Evolutionary conservation across 2,797 vertebrate genomes (phyloP).

Genomic region (Emys orbicularis): DNA sequence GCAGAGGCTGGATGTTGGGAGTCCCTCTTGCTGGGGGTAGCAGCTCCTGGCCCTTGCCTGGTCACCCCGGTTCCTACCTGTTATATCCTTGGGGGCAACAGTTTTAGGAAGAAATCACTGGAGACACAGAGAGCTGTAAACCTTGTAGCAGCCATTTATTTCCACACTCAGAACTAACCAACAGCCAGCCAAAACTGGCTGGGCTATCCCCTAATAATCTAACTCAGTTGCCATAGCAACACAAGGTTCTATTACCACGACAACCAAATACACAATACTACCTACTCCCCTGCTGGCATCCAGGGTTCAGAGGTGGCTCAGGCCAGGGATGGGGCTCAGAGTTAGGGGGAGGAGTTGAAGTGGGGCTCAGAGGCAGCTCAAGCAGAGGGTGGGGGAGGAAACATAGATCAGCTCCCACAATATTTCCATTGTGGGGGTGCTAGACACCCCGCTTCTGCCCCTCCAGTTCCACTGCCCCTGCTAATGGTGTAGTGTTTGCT

Average conservation of each 20-base stretch:
- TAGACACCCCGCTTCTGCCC: too few species aligned
- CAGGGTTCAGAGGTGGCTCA: background rate
- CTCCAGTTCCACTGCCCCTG: background rate
- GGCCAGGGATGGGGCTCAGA: background rate
- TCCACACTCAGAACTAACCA: too few species aligned
- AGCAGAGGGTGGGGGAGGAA: background rate
- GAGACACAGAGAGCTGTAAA: too few species aligned
- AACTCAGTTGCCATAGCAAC: too few species aligned
- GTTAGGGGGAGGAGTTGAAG: background rate
- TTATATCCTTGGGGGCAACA: too few species aligned
- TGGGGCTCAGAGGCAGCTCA: background rate
- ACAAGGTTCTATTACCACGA: too few species aligned
- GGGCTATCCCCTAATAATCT: too few species aligned
- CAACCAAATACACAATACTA: too few species aligned
- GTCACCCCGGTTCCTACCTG: too few species aligned
- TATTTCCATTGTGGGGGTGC: background rate
- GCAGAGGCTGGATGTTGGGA: background rate
- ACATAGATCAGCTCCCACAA: background rate
- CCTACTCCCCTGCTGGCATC: background rate
- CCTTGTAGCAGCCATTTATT: too few species aligned
- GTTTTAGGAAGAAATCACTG: too few species aligned
- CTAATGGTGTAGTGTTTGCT: background rate
- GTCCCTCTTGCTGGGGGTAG: background rate
- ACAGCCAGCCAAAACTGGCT: too few species aligned
- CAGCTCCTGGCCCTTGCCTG: background rate